Percentiles rank a stretch among this genome's conserved stretches.
Conservation (phyloP, 2,888 invertebrate genomes). For the Pseudoips prasinana region DNA sequence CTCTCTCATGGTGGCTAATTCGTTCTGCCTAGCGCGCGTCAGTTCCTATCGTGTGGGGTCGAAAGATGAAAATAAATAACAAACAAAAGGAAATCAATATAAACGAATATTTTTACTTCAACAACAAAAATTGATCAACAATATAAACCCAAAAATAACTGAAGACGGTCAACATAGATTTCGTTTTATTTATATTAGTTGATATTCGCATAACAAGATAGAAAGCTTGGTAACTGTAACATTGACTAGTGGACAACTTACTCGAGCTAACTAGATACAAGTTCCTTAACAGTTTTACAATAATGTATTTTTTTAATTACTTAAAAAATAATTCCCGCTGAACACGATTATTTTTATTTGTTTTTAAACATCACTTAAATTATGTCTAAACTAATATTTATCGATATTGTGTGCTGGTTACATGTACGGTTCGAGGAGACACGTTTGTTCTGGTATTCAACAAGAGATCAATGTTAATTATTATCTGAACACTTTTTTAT, state of each 20-base stretch:
- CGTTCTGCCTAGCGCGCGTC: constrained; percentile 63
- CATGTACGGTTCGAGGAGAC: constrained; percentile 50
- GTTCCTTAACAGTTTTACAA: constrained; percentile 78
- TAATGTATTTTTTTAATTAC: constrained; percentile 66
- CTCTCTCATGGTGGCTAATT: constrained; percentile 63
- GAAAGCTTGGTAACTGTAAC: constrained; percentile 75
- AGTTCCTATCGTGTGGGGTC: constrained; percentile 65
- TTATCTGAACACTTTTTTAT: constrained; percentile 76
- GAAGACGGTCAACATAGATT: constrained; percentile 65
- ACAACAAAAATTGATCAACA: constrained; percentile 65
- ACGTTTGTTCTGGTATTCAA: constrained; percentile 52
- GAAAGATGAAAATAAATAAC: constrained; percentile 57
- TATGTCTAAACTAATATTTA: constrained; percentile 73
- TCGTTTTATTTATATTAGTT: constrained; percentile 53
- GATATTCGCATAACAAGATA: constrained; percentile 72
- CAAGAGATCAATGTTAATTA: constrained; percentile 56
- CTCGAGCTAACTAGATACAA: constrained; percentile 76
- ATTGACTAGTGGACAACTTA: constrained; percentile 77
- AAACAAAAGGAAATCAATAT: constrained; percentile 50
- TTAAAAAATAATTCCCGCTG: constrained; percentile 78
- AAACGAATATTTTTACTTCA: constrained; percentile 58
- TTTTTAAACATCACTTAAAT: constrained; percentile 74
- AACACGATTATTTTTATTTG: constrained; percentile 71
- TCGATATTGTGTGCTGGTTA: constrained; percentile 74
- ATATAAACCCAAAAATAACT: constrained; percentile 67